Conservation (phyloP, 2,888 invertebrate species). For the Gymnocheta viridis region DNA sequence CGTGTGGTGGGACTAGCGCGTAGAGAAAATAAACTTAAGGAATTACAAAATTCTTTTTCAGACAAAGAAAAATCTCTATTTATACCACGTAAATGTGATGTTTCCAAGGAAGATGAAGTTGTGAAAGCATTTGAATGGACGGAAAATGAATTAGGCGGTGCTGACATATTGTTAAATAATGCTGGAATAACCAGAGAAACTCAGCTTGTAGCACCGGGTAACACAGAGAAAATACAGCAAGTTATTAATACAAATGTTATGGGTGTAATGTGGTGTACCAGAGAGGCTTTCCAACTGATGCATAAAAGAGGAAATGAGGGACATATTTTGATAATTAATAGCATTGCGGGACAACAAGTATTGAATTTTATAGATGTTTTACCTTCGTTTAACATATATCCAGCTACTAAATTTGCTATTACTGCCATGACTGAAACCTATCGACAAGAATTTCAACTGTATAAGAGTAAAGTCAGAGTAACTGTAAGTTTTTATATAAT, state of each 20-base stretch:
- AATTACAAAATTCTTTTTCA: conserved; percentile 75
- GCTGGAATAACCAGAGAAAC: conserved; percentile 82
- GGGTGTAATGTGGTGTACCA: conserved; percentile 83
- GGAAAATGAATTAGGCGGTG: conserved; percentile 83
- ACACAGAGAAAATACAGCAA: conserved; percentile 78
- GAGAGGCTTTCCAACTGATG: conserved; percentile 83
- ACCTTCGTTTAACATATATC: conserved; percentile 81
- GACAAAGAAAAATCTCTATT: conserved; percentile 76
- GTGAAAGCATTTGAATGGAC: conserved; percentile 83
- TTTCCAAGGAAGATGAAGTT: conserved; percentile 84
- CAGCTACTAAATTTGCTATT: conserved; percentile 81
- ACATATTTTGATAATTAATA: conserved; percentile 83
- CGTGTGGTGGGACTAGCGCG: conserved; percentile 84
- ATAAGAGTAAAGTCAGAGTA: conserved; percentile 78
- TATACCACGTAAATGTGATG: conserved; percentile 83
- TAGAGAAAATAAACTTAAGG: conserved; percentile 81
- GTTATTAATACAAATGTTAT: conserved; percentile 83
- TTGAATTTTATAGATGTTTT: conserved; percentile 79
- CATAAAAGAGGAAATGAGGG: conserved; percentile 82
- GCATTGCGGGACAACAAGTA: conserved; percentile 80
- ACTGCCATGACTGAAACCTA: conserved; percentile 81
- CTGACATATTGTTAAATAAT: conserved; percentile 85
- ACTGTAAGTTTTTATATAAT: conserved; percentile 75
- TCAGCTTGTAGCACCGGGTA: conserved; percentile 76
- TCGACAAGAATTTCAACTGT: conserved; percentile 80